Percentiles rank a stretch among this genome's conserved stretches.
Evolutionary conservation across 2,888 invertebrate genomes (phyloP).

Genomic region (Melanophora roralis): DNA sequence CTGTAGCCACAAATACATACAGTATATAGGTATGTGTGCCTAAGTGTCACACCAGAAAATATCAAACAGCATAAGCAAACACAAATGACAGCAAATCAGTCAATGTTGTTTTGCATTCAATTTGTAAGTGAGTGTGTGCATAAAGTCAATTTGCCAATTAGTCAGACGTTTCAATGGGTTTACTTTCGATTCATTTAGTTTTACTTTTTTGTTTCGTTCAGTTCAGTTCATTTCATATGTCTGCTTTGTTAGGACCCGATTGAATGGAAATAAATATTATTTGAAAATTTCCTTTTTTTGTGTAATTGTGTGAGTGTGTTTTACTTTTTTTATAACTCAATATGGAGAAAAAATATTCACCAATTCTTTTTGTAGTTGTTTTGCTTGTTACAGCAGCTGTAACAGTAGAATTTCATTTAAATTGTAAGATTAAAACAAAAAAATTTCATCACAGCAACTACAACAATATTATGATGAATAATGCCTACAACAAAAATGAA

Average conservation of each 20-base stretch:
- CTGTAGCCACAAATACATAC: too few relatives aligned
- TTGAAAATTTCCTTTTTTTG: slow-evolving; percentile 11
- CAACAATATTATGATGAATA: slow-evolving; percentile 21
- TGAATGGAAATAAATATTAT: slow-evolving; percentile 46
- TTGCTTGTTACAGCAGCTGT: not conserved
- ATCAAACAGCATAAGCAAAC: slow-evolving; percentile 38
- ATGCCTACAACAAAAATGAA: slow-evolving; percentile 54
- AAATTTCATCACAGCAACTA: not conserved
- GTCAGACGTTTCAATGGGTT: slow-evolving; percentile 1
- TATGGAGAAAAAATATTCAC: slow-evolving; percentile 35
- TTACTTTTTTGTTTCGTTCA: slow-evolving; percentile 14
- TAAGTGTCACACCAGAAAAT: not conserved
- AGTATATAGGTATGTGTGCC: not conserved
- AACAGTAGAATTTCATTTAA: slow-evolving; percentile 26
- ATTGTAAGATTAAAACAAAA: slow-evolving; percentile 36
- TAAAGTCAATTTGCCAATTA: not conserved
- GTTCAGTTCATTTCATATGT: slow-evolving; percentile 11
- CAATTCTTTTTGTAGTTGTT: not conserved
- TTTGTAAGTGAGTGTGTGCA: not conserved
- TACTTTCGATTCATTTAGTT: slow-evolving; percentile 41
- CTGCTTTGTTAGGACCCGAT: slow-evolving; percentile 33
- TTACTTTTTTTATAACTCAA: not conserved
- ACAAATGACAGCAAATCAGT: slow-evolving; percentile 39
- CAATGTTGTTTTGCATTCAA: not conserved
- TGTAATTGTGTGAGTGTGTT: not conserved